Evolutionary conservation across 1,140 invertebrate genomes (phyloP), one percentile per base, ranked within the genome.

Genomic region (Drosophila lini): DNA sequence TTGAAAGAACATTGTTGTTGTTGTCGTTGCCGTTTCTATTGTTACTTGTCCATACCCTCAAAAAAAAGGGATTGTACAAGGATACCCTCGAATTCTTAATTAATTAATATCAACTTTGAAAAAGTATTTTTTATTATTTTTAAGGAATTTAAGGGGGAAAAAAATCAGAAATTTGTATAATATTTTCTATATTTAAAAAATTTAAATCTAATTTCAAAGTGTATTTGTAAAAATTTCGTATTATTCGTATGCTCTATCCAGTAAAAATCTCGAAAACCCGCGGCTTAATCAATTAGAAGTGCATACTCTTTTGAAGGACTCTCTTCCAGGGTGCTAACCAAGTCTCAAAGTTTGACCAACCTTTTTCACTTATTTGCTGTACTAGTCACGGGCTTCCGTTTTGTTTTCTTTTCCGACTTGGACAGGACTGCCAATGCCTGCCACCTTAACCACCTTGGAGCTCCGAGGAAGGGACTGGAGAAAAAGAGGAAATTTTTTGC

Each of bases 371-470:
- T 70, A 50, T 70, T 73, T 73, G 69, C 52, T 19, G 44, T 68
- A 25, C 63, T 36, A 73, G 38, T 71, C 55, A 15, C 38, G 15
- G 34, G 56, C 45, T 61, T 73, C 56, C 70, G 38, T 19, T 45
- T 74, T 34, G 40, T 52, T 53, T 62, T 53, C 25, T 9, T 52
- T 34, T 41, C n/a, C 52, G 36, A 42, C 64, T 55, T 53, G 28
- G 22, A 25, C 40, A 42, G 9, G 34, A 32, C 62, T 75, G 60
- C 64, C 60, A 58, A 69, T 78, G 50, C 67, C 69, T 80, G 53
- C 45, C 58, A 76, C 78, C 64, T 77, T 70, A 61, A 55, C 76
- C 50, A 68, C 79, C 82, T 86, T 80, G 71, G 64, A 77, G 79
- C 80, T 63, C 28, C 47, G 4, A 16, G 36, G 47, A 40, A n/a